phyloP scores from a whole-genome alignment of 2,113 vertebrate species.

The Cryptoleucopteryx plumbea region DNA sequence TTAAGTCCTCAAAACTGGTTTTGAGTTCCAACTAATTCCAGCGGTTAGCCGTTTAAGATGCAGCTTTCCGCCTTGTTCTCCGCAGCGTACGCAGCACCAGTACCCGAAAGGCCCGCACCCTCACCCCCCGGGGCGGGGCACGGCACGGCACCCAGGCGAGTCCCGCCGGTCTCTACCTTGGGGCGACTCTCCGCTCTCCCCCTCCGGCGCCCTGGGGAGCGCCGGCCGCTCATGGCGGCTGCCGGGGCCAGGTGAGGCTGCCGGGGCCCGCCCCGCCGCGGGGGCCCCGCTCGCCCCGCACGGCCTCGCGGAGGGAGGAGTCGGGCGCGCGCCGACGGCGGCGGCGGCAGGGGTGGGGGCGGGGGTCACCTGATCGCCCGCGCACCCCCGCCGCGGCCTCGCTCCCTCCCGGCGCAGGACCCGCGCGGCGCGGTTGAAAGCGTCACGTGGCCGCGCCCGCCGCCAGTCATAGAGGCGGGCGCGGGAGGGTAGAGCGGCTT shows the following conservation, averaged over 20 bases:
- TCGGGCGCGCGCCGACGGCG: no score
- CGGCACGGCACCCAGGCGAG: background rate
- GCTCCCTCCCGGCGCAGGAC: no score
- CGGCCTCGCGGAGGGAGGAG: no score
- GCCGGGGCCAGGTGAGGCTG: background rate
- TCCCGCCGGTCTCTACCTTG: background rate
- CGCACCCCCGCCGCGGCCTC: no score
- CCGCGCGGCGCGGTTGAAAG: no score
- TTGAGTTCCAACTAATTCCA: background rate
- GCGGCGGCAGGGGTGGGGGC: no score
- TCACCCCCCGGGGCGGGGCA: no score
- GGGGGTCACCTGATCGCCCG: no score
- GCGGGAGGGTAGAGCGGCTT: background rate
- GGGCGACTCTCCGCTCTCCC: background rate
- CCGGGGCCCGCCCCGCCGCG: no score
- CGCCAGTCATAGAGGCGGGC: background rate
- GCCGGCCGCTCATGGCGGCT: background rate
- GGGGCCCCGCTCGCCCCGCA: no score
- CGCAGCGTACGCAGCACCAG: background rate
- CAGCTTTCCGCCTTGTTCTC: background rate
- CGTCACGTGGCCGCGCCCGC: background rate
- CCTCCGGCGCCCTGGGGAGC: background rate
- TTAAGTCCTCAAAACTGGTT: no score
- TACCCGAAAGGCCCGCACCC: background rate
- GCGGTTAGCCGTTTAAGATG: no score